These are phyloP conservation scores for Gnatocerus cornutus DNA, from an alignment of 2,888 invertebrate species.

Conservation along the genomic window DNA sequence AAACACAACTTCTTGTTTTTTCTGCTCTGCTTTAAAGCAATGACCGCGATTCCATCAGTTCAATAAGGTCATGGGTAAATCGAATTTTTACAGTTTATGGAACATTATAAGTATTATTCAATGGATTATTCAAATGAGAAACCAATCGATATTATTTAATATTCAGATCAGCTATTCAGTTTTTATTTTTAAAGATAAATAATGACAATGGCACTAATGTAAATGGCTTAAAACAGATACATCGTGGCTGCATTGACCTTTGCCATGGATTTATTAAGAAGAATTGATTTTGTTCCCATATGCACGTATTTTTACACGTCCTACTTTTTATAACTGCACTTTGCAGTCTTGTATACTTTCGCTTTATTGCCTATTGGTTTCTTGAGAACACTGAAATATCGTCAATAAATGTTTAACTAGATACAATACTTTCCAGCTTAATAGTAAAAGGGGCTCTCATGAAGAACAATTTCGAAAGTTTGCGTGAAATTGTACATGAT, in stretches of 20 bases:
- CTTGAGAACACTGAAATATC: background rate
- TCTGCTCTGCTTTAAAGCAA: constrained; percentile 1
- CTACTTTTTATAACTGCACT: constrained; percentile 2
- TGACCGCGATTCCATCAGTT: constrained; percentile 14
- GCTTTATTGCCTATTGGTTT: constrained; percentile 1
- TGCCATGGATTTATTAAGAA: too few species aligned
- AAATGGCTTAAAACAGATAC: too few species aligned
- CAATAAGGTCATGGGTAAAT: constrained; percentile 25
- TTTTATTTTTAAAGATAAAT: too few species aligned
- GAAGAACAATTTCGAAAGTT: background rate
- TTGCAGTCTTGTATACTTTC: background rate
- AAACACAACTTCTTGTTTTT: constrained; percentile 16
- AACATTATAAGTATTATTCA: too few species aligned
- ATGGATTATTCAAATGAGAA: background rate
- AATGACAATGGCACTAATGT: too few species aligned
- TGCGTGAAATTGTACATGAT: background rate
- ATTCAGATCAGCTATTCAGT: background rate
- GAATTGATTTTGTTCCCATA: background rate
- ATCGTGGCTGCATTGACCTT: too few species aligned
- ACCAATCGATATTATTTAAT: constrained; percentile 6
- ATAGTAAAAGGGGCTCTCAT: background rate
- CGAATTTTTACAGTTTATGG: background rate
- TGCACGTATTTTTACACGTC: background rate
- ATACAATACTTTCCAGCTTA: background rate
- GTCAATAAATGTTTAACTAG: background rate